Evolutionary conservation across 2,797 vertebrate genomes (phyloP), one percentile per base, ranked within the genome.

Genomic region (Falco berigora): DNA sequence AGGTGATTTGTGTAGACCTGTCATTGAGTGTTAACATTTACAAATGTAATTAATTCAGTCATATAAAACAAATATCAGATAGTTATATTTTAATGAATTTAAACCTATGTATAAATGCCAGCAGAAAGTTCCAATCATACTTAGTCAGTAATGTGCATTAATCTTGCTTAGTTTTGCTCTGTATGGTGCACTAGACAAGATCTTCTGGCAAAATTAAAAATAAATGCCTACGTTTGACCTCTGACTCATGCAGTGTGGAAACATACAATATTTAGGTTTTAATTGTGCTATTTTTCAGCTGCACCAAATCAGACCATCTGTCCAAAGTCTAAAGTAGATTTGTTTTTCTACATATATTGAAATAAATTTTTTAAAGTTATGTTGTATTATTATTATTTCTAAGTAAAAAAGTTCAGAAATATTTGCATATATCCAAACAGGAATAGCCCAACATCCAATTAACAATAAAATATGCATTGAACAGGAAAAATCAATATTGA

Each of bases 111-210:
- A 96, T 97, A 98, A 97, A 97, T 92, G 86, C 94, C 90, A 97
- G 97, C 98, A 98, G 98, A 98, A 99, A 98, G 92, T 91, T 94
- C 91, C 81, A 98, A 96, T 99, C 98, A 98, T 94, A 97, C 92
- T 97, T 98, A 98, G 98, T 98, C 97, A 98, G 93, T 91, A 94
- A 93, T 77, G 92, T 87, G 92, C 94, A 98, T 99, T 98, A 94
- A 98, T 98, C 97, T 97, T 98, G 82, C 92, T 98, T 98, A 98
- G 88, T 96, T 97, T 96, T 92, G 66, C 92, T 97, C 97, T 98
- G 88, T 96, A 97, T 95, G 96, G 80, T 97, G 94, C 91, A 97
- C 97, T 97, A 97, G 97, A 97, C 95, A 95, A 93, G 95, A 98
- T 97, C 82, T 86, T 97, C 94, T 94, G 71, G 88, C 79, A 97